phyloP scores from a whole-genome alignment of 2,888 invertebrate genomes.

The Trissolcus brochymenae region DNA sequence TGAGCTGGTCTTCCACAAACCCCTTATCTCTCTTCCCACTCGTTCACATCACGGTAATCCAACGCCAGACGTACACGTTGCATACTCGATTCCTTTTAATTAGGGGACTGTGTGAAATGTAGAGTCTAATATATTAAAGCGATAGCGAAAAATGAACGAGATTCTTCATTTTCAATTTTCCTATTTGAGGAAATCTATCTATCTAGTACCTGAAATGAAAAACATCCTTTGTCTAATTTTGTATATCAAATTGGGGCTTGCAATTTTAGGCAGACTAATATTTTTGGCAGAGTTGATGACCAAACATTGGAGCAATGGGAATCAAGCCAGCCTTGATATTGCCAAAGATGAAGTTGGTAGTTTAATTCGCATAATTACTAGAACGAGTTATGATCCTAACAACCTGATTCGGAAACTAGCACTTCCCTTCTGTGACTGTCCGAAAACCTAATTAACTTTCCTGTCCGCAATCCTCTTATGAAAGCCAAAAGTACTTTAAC shows the following conservation, averaged over 20 bases:
- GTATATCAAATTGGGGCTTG: too few species aligned
- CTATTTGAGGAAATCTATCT: too few species aligned
- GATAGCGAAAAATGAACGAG: slow-evolving; percentile 59
- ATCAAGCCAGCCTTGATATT: background rate
- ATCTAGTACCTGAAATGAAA: too few species aligned
- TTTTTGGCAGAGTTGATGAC: too few species aligned
- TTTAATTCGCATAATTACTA: slow-evolving; percentile 67
- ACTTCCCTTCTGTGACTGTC: slow-evolving; percentile 66
- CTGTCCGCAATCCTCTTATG: slow-evolving; percentile 65
- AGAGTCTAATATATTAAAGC: slow-evolving; percentile 61
- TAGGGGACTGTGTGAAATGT: slow-evolving; percentile 65
- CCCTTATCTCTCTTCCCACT: slow-evolving; percentile 34
- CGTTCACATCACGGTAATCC: slow-evolving; percentile 64
- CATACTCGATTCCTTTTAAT: slow-evolving; percentile 72
- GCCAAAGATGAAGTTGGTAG: slow-evolving; percentile 36
- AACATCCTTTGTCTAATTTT: too few species aligned
- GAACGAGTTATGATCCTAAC: slow-evolving; percentile 51
- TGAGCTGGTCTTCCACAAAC: slow-evolving; percentile 45
- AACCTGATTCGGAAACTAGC: slow-evolving; percentile 67
- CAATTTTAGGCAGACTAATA: too few species aligned
- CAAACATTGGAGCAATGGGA: too few species aligned
- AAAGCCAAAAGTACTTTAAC: too few species aligned
- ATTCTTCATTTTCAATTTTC: too few species aligned
- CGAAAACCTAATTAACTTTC: slow-evolving; percentile 72
- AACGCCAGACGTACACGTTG: slow-evolving; percentile 62